phyloP scores from a whole-genome alignment of 2,113 vertebrate species.

The Hirundichthys speculiger region DNA sequence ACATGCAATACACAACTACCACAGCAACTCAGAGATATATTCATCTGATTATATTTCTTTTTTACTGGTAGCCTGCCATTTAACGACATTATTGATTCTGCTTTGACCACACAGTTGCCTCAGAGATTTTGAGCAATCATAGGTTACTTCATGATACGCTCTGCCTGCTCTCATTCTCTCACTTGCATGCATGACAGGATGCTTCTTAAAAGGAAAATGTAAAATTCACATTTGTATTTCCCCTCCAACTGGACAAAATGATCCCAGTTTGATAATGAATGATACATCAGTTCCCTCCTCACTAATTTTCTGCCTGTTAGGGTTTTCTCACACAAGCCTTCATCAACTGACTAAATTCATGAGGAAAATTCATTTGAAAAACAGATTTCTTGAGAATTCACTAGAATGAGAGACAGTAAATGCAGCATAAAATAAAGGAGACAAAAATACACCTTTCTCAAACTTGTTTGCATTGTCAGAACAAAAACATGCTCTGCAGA shows the following conservation, averaged over 20 bases:
- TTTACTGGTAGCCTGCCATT: constrained; percentile 14
- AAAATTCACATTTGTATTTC: constrained; percentile 39
- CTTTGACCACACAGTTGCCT: constrained; percentile 18
- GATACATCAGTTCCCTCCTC: constrained; percentile 17
- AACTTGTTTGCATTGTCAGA: too few species aligned
- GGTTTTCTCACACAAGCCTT: constrained; percentile 2
- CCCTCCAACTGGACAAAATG: constrained; percentile 10
- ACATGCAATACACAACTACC: constrained; percentile 3
- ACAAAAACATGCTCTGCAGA: constrained; percentile 1
- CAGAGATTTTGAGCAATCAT: constrained; percentile 22
- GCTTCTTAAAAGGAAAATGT: constrained; percentile 16
- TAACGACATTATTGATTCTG: constrained; percentile 35
- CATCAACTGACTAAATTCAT: constrained; percentile 7
- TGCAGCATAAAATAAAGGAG: not conserved
- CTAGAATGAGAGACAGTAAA: not conserved
- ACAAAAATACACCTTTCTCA: too few species aligned
- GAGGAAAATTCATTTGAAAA: constrained; percentile 6
- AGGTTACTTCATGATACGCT: constrained; percentile 10
- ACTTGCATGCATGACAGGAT: constrained; percentile 1
- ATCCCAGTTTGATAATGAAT: constrained; percentile 25
- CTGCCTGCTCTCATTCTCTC: constrained; percentile 4
- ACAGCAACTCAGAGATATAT: constrained; percentile 1
- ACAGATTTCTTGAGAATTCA: too few species aligned
- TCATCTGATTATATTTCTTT: constrained; percentile 25
- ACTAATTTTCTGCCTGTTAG: constrained; percentile 2